phyloP scores from a whole-genome alignment of 1,140 invertebrate species.

The Drosophila orosa region DNA sequence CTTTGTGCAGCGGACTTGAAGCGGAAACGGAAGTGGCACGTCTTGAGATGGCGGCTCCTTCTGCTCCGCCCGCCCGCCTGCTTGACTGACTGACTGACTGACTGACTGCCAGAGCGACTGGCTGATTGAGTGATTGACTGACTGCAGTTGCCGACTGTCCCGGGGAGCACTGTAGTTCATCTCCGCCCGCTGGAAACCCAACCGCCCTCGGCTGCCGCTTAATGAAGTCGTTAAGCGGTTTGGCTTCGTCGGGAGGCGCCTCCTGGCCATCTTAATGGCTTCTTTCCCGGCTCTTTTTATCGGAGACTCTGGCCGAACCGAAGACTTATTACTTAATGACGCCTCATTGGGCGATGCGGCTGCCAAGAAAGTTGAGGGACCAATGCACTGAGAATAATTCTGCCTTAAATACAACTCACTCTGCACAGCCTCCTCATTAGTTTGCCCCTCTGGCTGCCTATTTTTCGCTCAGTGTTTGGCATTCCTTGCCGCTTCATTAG shows the following conservation, averaged over 20 bases:
- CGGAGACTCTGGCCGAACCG: conserved; percentile 34
- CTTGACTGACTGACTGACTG: conserved; percentile 18
- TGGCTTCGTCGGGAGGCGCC: conserved; percentile 1
- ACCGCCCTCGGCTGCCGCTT: conserved; percentile 30
- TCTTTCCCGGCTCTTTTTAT: conserved; percentile 57
- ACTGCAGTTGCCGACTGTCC: conserved; percentile 37
- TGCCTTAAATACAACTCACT: not conserved
- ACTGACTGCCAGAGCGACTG: conserved; percentile 11
- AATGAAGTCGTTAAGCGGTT: conserved; percentile 74
- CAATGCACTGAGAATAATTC: conserved; percentile 8
- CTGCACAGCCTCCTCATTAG: not conserved
- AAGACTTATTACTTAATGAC: conserved; percentile 80
- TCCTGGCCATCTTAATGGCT: conserved; percentile 64
- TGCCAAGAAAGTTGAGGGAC: conserved; percentile 11
- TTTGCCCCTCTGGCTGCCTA: rapidly evolving
- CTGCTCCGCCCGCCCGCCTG: conserved; percentile 7
- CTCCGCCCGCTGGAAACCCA: conserved; percentile 43
- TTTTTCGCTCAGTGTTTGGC: conserved; percentile 11
- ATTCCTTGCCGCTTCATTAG: conserved; percentile 72
- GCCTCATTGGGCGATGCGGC: conserved; percentile 65
- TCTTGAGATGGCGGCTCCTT: conserved; percentile 58
- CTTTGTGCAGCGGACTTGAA: conserved; percentile 47
- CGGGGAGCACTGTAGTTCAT: conserved; percentile 26
- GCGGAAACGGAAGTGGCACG: conserved; percentile 79
- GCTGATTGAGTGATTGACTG: conserved; percentile 54